Evolutionary conservation across 2,888 invertebrate species (phyloP).

Genomic region (Hoplodrina ambigua): DNA sequence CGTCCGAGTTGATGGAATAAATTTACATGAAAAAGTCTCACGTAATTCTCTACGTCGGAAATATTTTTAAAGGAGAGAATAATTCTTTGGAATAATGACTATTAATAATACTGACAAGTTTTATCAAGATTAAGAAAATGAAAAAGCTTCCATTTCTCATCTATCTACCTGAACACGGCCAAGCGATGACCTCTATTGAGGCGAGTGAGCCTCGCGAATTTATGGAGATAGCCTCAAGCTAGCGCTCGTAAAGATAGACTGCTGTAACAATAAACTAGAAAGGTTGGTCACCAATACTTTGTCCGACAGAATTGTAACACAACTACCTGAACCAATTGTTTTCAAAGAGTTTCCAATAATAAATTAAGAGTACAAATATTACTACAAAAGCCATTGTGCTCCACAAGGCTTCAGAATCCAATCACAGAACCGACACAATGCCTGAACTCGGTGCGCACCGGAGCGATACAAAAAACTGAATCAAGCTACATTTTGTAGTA

Average conservation of each 20-base stretch:
- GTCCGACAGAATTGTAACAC: conserved; percentile 3
- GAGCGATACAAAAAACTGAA: conserved; percentile 48
- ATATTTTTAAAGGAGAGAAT: conserved; percentile 54
- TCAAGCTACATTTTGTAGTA: conserved; percentile 29
- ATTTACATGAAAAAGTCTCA: conserved; percentile 58
- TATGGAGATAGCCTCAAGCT: conserved; percentile 22
- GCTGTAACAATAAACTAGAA: conserved; percentile 25
- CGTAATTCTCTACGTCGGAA: conserved; percentile 48
- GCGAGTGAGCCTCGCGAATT: conserved; percentile 20
- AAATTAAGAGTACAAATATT: conserved; percentile 53
- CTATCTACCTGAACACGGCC: conserved; percentile 52
- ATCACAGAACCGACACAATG: conserved; percentile 52
- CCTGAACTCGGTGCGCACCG: conserved; percentile 31
- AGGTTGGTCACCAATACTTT: conserved; percentile 17
- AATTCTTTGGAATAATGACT: conserved; percentile 53
- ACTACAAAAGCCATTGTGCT: conserved; percentile 49
- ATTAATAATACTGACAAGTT: conserved; percentile 64
- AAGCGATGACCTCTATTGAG: conserved; percentile 38
- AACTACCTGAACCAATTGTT: conserved; percentile 26
- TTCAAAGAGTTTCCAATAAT: conserved; percentile 28
- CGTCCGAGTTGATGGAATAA: conserved; percentile 62
- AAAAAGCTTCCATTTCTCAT: conserved; percentile 55
- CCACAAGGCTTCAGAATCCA: conserved; percentile 48
- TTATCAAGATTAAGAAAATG: conserved; percentile 61
- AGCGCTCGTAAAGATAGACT: conserved; percentile 16